phyloP scores from a whole-genome alignment of 2,113 vertebrate species.

The Chloropsis cyanopogon region DNA sequence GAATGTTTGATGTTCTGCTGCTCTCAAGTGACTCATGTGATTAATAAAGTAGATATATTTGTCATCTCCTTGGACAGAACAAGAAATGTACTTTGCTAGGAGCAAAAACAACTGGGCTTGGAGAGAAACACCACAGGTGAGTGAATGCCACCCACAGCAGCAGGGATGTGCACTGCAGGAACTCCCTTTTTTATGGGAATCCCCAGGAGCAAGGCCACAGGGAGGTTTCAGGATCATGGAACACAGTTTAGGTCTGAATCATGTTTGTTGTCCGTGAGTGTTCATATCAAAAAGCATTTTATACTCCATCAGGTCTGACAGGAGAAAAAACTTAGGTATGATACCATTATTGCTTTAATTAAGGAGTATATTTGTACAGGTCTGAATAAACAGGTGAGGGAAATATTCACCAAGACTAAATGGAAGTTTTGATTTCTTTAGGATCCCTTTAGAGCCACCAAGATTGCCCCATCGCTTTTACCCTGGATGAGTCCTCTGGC shows the following conservation, averaged over 20 bases:
- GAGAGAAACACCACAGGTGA: not conserved
- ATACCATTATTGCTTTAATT: not conserved
- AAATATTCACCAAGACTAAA: not conserved
- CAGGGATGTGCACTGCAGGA: not conserved
- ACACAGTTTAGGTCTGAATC: not conserved
- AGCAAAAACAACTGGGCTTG: not conserved
- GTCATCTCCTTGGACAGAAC: conserved; percentile 54
- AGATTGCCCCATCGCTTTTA: too few species aligned
- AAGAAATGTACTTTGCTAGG: not conserved
- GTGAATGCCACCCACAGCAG: not conserved
- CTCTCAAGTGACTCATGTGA: conserved; percentile 16
- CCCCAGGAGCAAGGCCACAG: not conserved
- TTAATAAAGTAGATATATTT: conserved; percentile 41
- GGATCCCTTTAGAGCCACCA: not conserved
- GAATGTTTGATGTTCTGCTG: conserved; percentile 32
- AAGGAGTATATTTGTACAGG: not conserved
- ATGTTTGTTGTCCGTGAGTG: not conserved
- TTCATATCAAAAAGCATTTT: not conserved
- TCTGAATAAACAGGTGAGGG: not conserved
- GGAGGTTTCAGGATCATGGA: not conserved
- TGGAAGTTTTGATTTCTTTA: not conserved
- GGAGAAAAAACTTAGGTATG: not conserved
- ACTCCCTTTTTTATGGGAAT: not conserved
- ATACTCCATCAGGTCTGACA: not conserved
- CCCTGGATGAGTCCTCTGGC: not conserved